Evolutionary conservation across 2,888 invertebrate genomes (phyloP), one percentile per base, ranked within the genome.

Genomic region (Spodoptera littoralis): DNA sequence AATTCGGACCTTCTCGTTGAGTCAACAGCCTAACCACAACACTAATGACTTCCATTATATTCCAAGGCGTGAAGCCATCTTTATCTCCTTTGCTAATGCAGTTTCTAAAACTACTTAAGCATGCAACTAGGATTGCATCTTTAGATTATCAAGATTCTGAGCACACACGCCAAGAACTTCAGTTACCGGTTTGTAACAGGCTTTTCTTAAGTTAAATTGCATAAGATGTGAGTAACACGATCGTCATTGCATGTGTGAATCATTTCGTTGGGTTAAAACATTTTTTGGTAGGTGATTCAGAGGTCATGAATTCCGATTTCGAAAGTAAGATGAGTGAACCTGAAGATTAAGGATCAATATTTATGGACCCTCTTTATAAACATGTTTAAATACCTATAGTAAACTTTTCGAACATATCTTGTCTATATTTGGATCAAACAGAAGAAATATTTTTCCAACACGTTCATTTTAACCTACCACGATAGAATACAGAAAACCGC

Each of bases 201-300:
- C 56, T 67, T 65, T 76, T 67, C 56, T 61, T 55, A 48, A 49
- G 48, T 30, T 45, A 59, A 75, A 77, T 75, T 75, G 64, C 70
- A 73, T 77, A 77, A 77, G 69, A 52, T 55, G 27, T 75, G 78
- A 77, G 63, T 73, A 75, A 77, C 42, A 70, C 62, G 65, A 70
- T 73, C 59, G 69, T 55, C 52, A 57, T 18, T 60, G 60, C 49
- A 64, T 64, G 60, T 50, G 53, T 77, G 75, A 76, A 60, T 77
- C 69, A 75, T 56, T 65, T 65, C 36, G 8, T 54, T 56, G 24
- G 56, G 13, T 41, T 55, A 55, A 36, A 56, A 47, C 51, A 45
- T 3, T 47, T 53, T 69, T 63, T 50, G 30, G 43, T 24, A 53
- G 11, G 63, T 73, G 47, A 46, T 30, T 62, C 56, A 57, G 61